These are phyloP conservation scores for Nineta flava DNA, from an alignment of 2,888 invertebrate species.

Conservation along the genomic window DNA sequence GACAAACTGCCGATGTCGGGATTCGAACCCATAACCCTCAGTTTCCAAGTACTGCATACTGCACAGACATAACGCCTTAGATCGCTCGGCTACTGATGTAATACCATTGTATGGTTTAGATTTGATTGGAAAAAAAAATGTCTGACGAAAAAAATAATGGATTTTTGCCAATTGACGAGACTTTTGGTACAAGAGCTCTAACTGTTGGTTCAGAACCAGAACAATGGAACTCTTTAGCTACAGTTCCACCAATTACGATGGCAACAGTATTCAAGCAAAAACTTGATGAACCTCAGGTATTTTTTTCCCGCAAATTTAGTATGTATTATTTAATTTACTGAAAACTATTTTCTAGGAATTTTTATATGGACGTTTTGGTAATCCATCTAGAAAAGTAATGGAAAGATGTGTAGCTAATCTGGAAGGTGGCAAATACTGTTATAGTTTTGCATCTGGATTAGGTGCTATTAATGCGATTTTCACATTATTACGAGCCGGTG, in stretches of 20 bases:
- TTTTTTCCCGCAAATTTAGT: too few species aligned
- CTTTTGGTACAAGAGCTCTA: constrained; percentile 77
- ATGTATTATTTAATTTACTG: too few species aligned
- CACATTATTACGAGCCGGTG: constrained; percentile 63
- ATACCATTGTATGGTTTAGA: too few species aligned
- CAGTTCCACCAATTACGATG: constrained; percentile 79
- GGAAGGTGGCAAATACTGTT: constrained; percentile 73
- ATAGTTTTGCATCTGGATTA: constrained; percentile 79
- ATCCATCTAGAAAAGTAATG: constrained; percentile 78
- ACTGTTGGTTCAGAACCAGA: constrained; percentile 85
- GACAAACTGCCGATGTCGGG: too few species aligned
- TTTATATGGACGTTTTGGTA: constrained; percentile 87
- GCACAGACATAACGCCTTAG: too few species aligned
- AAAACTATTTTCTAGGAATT: constrained; percentile 44
- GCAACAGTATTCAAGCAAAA: constrained; percentile 88
- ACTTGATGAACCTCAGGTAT: constrained; percentile 67
- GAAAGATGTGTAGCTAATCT: constrained; percentile 81
- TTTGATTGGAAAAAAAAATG: too few species aligned
- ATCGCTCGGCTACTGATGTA: too few species aligned
- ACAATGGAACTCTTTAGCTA: constrained; percentile 71
- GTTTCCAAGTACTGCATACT: too few species aligned
- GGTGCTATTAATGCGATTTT: constrained; percentile 67
- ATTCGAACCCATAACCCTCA: too few species aligned
- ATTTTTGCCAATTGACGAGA: too few species aligned
- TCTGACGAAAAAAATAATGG: too few species aligned